Base-by-base conservation (phyloP, 2,113 vertebrate genomes). In the Craseonycteris thonglongyai region DNA sequence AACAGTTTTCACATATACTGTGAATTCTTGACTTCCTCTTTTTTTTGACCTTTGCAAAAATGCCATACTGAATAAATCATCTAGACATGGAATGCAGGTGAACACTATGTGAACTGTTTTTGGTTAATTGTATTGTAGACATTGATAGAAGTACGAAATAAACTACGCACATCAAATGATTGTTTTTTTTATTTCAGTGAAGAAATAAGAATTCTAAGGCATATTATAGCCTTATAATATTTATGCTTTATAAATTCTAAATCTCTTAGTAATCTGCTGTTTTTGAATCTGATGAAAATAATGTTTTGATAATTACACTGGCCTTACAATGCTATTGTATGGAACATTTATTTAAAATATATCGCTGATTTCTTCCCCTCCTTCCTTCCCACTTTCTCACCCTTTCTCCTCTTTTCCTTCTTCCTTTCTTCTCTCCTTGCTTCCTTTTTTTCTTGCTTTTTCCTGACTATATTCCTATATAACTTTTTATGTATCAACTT, bases 131-230 rank as follows among this genome's bases (percentile, higher is more conserved):
- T 96, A 94, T 93, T 98, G 96, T 98, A 98, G 96, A 97, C 95
- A 84, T 88, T 42, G 54, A 96, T 59, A 93, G 68, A 49, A 84
- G 68, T 95, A 95, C 95, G 96, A 97, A 98, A 98, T 98, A 98
- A 98, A 98, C 85, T 98, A 96, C 98, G 96, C 95, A 97, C 92
- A 97, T 97, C 87, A 96, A 93, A 49, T 24, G 63, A 90, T n/a
- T 76, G 91, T 42, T 30, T 94, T 42, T 30, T 94, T 47, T 66
- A 45, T 87, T 94, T 88, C 54, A 85, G 56, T 92, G 58, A 85
- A 94, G 58, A 92, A 74, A 22, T 68, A 90, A 89, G 56, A 79
- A 80, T 45, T 93, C 51, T 83, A 5, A 59, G 26, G 69, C 95
- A n/a, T n/a, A n/a, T n/a, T n/a, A n/a, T n/a, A n/a, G n/a, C n/a